phyloP scores from a whole-genome alignment of 2,888 invertebrate species.

The Chymomyza procnemis region DNA sequence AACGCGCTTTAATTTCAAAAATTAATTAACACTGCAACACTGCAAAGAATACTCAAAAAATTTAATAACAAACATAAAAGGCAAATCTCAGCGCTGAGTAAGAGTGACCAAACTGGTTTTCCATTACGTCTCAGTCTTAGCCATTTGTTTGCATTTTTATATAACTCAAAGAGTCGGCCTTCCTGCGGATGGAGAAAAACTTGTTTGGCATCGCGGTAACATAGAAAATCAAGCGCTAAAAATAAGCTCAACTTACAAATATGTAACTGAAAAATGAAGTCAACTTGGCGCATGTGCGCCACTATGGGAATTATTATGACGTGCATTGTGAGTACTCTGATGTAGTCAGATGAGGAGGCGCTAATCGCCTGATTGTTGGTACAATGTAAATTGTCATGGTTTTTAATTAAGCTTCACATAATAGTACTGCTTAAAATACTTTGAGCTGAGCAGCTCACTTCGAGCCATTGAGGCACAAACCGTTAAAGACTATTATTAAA shows the following conservation, averaged over 20 bases:
- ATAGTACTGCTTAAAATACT: not conserved
- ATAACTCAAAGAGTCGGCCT: slow-evolving; percentile 10
- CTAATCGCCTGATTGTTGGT: slow-evolving; percentile 41
- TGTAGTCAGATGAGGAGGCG: slow-evolving; percentile 20
- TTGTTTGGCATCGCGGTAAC: slow-evolving; percentile 41
- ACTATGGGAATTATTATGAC: slow-evolving; percentile 25
- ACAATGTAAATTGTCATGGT: slow-evolving; percentile 37
- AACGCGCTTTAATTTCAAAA: not conserved
- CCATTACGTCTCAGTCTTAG: slow-evolving; percentile 31
- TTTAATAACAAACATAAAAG: slow-evolving; percentile 26
- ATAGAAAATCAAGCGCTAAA: slow-evolving; percentile 56
- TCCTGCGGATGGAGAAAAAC: slow-evolving; percentile 52
- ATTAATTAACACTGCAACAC: slow-evolving; percentile 1
- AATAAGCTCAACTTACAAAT: slow-evolving; percentile 51
- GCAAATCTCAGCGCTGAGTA: slow-evolving; percentile 52
- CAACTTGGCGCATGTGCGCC: slow-evolving; percentile 5
- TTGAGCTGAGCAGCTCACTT: not conserved
- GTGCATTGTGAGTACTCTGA: slow-evolving; percentile 32
- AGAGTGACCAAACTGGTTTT: slow-evolving; percentile 72
- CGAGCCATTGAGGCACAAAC: not conserved
- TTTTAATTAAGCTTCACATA: slow-evolving; percentile 19
- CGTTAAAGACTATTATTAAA: not conserved
- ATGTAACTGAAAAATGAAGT: slow-evolving; percentile 5
- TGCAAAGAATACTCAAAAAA: slow-evolving; percentile 6
- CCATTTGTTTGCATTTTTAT: slow-evolving; percentile 4